Evolutionary conservation across 2,797 vertebrate species (phyloP), one percentile per base, ranked within the genome.

Genomic region (Sebastes jordani): DNA sequence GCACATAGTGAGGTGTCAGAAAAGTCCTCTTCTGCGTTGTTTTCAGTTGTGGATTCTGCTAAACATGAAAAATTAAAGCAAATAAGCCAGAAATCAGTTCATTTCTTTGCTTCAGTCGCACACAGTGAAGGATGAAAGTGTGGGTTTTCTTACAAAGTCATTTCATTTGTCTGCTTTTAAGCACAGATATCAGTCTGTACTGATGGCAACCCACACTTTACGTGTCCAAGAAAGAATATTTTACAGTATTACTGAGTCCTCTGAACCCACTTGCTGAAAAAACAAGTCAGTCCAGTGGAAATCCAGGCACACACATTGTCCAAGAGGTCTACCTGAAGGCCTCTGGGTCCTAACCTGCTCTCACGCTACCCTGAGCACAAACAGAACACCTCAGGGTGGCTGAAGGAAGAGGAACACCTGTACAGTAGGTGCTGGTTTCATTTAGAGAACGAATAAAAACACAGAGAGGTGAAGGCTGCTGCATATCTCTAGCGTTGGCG

Each of bases 51-150:
- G 14, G 29, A 34, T 9, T 56, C 73, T 52, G 30, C 34, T 63
- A 59, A 73, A 58, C 23, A 38, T 72, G 23, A 69, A 77, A 74
- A 74, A 86, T 90, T 86, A 90, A 90, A 91, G 89, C 86, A 67
- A 88, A 77, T 59, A 30, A 46, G 59, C n/a, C 74, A 46, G 23
- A 77, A 60, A 71, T 66, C 27, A 71, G 36, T 80, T 73, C 16
- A 34, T 71, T 29, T 64, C 63, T 42, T 60, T 6, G 14, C 49
- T 72, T 62, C 49, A n/a, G 54, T 74, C 69, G 34, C 66, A 42
- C 13, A 4, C 54, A 23, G 55, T 30, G 36, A 54, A 67, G 59
- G 25, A 14, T 25, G 20, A 20, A 42, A 23, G 18, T 36, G 27
- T 10, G 13, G 7, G 29, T 29, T 25, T 56, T 16, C 5, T 22